A percentile compares a stretch with the other conserved stretches of the same genome.
These are phyloP conservation scores for Eurypyga helias DNA, from an alignment of 2,113 vertebrate species.

Conservation along the genomic window DNA sequence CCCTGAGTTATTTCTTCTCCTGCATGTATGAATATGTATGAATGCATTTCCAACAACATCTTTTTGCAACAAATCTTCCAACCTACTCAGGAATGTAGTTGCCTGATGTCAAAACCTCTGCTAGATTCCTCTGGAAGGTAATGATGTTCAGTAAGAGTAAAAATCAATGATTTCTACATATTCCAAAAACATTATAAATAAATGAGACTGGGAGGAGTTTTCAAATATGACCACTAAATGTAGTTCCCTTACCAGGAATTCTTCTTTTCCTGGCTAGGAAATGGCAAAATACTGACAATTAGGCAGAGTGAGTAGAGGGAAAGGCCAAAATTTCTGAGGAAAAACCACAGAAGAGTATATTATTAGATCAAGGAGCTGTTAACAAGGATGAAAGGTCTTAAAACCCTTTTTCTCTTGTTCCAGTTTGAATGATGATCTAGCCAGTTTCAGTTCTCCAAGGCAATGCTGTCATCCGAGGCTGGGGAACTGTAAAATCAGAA, in stretches of 20 bases:
- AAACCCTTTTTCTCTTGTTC: background rate
- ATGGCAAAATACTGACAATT: background rate
- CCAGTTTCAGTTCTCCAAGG: background rate
- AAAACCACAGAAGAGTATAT: background rate
- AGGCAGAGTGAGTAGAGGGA: background rate
- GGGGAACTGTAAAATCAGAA: background rate
- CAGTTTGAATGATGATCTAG: background rate
- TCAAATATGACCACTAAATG: background rate
- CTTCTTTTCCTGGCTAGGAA: background rate
- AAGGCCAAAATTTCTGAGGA: background rate
- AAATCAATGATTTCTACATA: background rate
- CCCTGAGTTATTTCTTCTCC: background rate
- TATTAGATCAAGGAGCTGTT: background rate
- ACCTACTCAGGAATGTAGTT: background rate
- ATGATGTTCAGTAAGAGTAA: background rate
- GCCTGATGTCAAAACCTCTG: background rate
- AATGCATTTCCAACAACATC: accelerated
- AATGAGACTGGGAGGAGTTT: background rate
- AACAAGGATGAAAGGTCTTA: background rate
- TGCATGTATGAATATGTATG: background rate
- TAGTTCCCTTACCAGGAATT: background rate
- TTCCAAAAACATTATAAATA: background rate
- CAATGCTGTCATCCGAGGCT: background rate
- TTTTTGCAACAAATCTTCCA: background rate
- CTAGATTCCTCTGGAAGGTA: background rate